Evolutionary conservation across 2,113 vertebrate genomes (phyloP).

Genomic region (Theristicus caerulescens): DNA sequence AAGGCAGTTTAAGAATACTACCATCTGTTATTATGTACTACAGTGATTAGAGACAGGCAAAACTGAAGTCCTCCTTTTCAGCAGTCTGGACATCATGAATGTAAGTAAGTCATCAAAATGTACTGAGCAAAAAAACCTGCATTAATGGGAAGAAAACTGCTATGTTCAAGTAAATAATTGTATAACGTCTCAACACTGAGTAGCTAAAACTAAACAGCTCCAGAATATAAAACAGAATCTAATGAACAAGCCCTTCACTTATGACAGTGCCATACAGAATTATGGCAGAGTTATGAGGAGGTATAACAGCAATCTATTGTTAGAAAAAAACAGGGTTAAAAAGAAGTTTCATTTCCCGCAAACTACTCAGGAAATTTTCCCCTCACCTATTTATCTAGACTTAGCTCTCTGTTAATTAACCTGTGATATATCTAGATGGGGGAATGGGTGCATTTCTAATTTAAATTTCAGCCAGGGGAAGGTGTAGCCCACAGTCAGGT

Average conservation of each 20-base stretch:
- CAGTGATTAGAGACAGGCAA: not conserved
- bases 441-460: not conserved
- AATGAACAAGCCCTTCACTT: not conserved
- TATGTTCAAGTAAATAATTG: not conserved
- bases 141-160: not conserved
- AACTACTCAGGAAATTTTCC: not conserved
- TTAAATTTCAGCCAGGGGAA: not conserved
- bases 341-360: not conserved
- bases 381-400: not conserved
- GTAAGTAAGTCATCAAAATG: not conserved
- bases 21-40: slow-evolving; percentile 20
- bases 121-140: not conserved
- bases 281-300: not conserved
- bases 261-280: not conserved
- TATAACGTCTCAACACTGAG: not conserved
- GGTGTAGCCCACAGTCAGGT: not conserved
- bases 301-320: not conserved
- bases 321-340: not conserved
- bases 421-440: not conserved
- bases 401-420: not conserved
- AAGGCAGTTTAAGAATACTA: slow-evolving; percentile 1
- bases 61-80: slow-evolving; percentile 14
- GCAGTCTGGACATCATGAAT: not conserved
- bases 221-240: not conserved
- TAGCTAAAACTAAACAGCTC: not conserved